Base-by-base conservation (phyloP, 1,140 invertebrate species). In the Cyphomyrmex costatus region DNA sequence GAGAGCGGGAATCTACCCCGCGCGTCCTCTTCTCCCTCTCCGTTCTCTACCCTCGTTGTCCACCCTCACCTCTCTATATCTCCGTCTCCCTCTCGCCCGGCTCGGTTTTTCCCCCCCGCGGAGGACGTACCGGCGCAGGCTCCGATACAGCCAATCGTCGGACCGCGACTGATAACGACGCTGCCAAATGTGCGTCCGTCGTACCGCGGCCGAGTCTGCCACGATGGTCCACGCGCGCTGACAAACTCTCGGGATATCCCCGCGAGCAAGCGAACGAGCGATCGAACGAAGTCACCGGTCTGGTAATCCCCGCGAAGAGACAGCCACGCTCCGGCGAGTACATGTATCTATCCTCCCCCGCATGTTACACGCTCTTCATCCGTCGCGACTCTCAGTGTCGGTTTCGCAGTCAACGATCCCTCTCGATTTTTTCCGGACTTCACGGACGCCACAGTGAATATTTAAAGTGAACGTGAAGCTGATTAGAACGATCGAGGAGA, bases 61-160 rank as follows among this genome's bases (percentile, higher is more conserved):
- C 65, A 68, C 65, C 90, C 91, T 68, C 82, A 66, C 86, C 58
- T 36, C 56, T 16, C 71, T 60, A 51, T 85, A 21, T 42, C 36
- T 0, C 77, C 24, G 49, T 84, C 60, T 66, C 68, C 27, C 80
- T 66, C 86, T 27, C 70, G 60, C 68, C 61, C 42, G 86, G 74
- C 21, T 49, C n/a, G 71, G 33, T 42, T 68, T 58, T 60, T 42
- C 66, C 58, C 73, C 80, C 86, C 66, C 86, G 73, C 68, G 84
- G 77, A 71, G 89, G 92, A 92, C 92, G 92, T 90, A 82, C 93
- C 89, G 91, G 94, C 95, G 94, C 95, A 95, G 94, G 92, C 95
- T 95, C 95, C 94, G 92, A 94, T 95, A 93, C 94, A 94, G 93
- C 95, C 95, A 95, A 95, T 95, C 94, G 94, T 92, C 93, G 94